Evolutionary conservation across 2,888 invertebrate genomes (phyloP).

Genomic region (Bruchidius siliquastri): DNA sequence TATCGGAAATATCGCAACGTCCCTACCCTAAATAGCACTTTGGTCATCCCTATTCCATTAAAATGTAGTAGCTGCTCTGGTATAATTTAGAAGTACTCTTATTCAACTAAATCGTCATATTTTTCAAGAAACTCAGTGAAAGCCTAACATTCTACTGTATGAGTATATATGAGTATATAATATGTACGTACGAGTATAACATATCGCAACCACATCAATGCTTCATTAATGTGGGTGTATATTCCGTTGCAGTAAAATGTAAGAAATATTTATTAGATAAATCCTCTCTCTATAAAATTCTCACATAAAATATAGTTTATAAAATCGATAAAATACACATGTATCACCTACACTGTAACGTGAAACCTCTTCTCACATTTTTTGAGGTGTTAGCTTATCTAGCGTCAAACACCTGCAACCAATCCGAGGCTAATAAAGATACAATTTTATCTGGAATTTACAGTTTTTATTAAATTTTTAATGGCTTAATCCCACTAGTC

Average conservation of each 20-base stretch:
- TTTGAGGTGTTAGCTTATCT: not conserved
- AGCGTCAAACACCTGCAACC: not conserved
- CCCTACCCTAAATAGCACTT: too few relatives aligned
- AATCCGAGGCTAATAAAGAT: not conserved
- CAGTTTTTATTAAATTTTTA: conserved; percentile 3
- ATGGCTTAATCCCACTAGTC: conserved; percentile 3
- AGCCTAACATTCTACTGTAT: too few relatives aligned
- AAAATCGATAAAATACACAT: not conserved
- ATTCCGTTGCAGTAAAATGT: not conserved
- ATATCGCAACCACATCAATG: not conserved
- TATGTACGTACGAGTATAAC: too few relatives aligned
- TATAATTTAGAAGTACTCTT: too few relatives aligned
- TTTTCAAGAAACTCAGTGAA: too few relatives aligned
- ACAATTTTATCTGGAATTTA: conserved; percentile 2
- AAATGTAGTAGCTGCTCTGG: too few relatives aligned
- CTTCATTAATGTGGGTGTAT: not conserved
- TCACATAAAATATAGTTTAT: not conserved
- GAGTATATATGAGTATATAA: too few relatives aligned
- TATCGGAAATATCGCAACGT: too few relatives aligned
- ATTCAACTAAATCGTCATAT: too few relatives aligned
- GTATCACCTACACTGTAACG: not conserved
- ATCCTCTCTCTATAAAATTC: not conserved
- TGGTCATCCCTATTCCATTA: too few relatives aligned
- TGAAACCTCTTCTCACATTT: not conserved
- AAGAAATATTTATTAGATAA: not conserved